Base-by-base conservation (phyloP, 2,888 invertebrate genomes). In the Drosophila atroscutellata region DNA sequence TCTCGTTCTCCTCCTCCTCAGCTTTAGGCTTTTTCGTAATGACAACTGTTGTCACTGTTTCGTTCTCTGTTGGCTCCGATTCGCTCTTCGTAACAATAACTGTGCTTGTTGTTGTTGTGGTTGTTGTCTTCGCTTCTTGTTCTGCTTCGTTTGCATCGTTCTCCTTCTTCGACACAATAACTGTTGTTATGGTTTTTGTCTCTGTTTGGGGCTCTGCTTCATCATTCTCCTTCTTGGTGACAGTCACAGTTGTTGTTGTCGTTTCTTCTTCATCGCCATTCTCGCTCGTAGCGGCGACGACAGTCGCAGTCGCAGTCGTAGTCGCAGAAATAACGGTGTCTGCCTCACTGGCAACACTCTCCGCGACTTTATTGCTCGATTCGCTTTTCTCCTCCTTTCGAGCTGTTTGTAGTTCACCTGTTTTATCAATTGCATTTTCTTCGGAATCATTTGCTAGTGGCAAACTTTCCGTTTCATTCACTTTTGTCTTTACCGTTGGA, bases 401-500 rank as follows among this genome's bases (percentile, higher is more conserved):
- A 61, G 24, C 30, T 28, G 24, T 45, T 45, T 47, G 45, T 34
- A 26, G 57, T 26, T 47, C 39, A 26, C 28, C 51, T 34, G 66
- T 59, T 34, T 26, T 47, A n/a, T 59, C 7, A 36, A 57, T 24
- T 18, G 34, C 50, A 47, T 51, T 77, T 52, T 63, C 72, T 30
- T 62, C 58, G 11, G 28, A 45, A 39, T 36, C 51, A 49, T 51
- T 63, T 34, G 45, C 72, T 52, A 47, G 18, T 47, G 47, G 32
- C 20, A 55, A n/a, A 45, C 13, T 52, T 45, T 69, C 75, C 28
- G 55, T 49, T 59, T 62, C 65, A 62, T 49, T 68, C 15, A 50
- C 26, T 47, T 66, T 74, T 24, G 63, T 69, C 72, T 73, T 73
- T 32, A 55, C 51, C 24, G 18, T 54, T 45, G 5, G 36, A 52